Base-by-base conservation (phyloP, 1,140 invertebrate species). In the Papilio xuthus region DNA sequence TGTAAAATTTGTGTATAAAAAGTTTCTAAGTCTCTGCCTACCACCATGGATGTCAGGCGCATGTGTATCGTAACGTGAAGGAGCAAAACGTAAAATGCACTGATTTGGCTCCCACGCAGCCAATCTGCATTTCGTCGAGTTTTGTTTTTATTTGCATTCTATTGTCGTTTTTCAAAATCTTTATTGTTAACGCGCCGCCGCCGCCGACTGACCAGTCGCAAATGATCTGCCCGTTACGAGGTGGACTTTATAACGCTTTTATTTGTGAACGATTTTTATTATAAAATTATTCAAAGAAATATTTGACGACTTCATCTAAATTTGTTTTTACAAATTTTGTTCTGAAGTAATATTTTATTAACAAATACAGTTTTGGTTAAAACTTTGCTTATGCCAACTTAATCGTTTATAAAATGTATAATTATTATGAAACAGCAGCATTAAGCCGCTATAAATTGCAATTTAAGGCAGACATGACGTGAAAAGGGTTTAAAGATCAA, bases 131-230 rank as follows among this genome's bases (percentile, higher is more conserved):
- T 80, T 82, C 78, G 79, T 53, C 79, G 79, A 77, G 23, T 75
- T 78, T 81, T 80, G 76, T 81, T 83, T 82, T 77, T 82, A 79
- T 80, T 73, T 81, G 78, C 72, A 83, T 83, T 83, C 70, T 78
- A 63, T 83, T 78, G 53, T 81, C 71, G 70, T 79, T 79, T 77
- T 70, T 77, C 56, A 69, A 79, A 78, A 28, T 72, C 78, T 81
- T 81, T 78, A 76, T 78, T 80, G 80, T 83, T 81, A 81, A 83
- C 78, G 78, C 41, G 60, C 74, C 47, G 78, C 26, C 60, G 47
- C 74, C 47, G 78, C 26, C 60, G 47, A 69, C 56, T 74, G 50
- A n/a, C 44, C 44, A 47, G 44, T 8, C 72, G 47, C 69, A 60
- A 75, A 72, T 70, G 20, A 71, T 47, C 80, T 63, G 79, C 74